A percentile compares a stretch with the other conserved stretches of the same genome.
These are phyloP conservation scores for Amniataba percoides DNA, from an alignment of 2,797 vertebrate species.

Conservation along the genomic window DNA sequence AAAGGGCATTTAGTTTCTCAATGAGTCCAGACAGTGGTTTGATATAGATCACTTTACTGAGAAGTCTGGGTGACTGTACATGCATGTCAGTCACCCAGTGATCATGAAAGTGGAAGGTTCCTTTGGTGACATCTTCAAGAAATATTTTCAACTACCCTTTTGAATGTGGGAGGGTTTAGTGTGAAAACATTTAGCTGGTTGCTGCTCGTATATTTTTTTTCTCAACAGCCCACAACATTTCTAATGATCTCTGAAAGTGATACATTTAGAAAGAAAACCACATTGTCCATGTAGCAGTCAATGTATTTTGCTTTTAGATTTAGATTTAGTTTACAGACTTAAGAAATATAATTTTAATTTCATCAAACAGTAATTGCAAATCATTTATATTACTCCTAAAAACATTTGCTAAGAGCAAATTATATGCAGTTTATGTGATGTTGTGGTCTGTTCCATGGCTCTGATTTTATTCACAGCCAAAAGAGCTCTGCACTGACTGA, in stretches of 20 bases:
- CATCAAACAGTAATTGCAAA: neutral
- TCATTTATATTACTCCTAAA: conserved; percentile 4
- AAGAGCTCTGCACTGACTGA: neutral
- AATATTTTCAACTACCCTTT: neutral
- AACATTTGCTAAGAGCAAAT: neutral
- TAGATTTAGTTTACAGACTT: too few species aligned
- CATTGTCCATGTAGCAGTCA: neutral
- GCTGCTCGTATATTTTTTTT: neutral
- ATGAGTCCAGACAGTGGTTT: neutral
- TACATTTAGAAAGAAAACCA: neutral
- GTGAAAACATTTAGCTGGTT: neutral
- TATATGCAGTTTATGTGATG: neutral
- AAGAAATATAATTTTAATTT: neutral
- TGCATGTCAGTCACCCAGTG: too few species aligned
- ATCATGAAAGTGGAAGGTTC: neutral
- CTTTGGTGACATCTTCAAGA: neutral
- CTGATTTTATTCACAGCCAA: neutral
- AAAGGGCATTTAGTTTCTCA: too few species aligned
- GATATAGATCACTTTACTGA: neutral
- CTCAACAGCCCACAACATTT: neutral
- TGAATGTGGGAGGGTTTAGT: neutral
- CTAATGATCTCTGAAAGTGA: neutral
- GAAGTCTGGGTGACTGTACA: neutral
- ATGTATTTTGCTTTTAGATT: too few species aligned
- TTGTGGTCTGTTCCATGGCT: neutral